Base-by-base conservation (phyloP, 2,113 vertebrate species). In the Macquaria ambigua region DNA sequence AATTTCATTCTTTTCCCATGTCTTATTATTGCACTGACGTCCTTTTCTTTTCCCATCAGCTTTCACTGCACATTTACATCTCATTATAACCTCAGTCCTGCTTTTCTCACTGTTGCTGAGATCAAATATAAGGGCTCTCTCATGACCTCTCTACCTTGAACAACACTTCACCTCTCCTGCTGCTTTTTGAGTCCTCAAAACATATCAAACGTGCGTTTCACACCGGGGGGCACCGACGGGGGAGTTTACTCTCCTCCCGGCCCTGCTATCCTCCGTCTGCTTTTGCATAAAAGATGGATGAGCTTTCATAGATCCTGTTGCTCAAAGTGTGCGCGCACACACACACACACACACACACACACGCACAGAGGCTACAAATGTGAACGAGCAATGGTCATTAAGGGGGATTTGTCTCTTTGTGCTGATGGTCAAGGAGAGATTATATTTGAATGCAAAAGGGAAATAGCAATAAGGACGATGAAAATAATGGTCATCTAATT, bases 381-480 rank as follows among this genome's bases (percentile, higher is more conserved):
- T 39, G 63, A 67, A 85, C 18, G 8, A 75, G 75, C 55, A 53
- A 74, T 10, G 39, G 72, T 69, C 23, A 61, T 43, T 46, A 18
- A 72, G 58, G 34, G 18, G 18, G 72, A 53, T 68, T 62, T 9
- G 8, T 74, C 76, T 68, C 39, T 85, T 61, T 66, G 37, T 34
- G 52, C 69, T 8, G 77, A 18, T 52, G 86, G 79, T 74, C 31
- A 39, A 79, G 31, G 62, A 70, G 79, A 89, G 82, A 79, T 84
- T 66, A 52, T 62, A 56, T 80, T 86, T 71, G 46, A 79, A 83
- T 74, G 72, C 41, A 78, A 52, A 31, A 77, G 71, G 72, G 75
- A 85, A 90, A 94, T 95, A 93, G 93, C 95, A 94, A 94, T 94
- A 95, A 95, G 95, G 95, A 96, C 94, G 94, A 96, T 95, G 92